Conservation (phyloP, 2,888 invertebrate genomes). For the Apomyelois bistriatella region DNA sequence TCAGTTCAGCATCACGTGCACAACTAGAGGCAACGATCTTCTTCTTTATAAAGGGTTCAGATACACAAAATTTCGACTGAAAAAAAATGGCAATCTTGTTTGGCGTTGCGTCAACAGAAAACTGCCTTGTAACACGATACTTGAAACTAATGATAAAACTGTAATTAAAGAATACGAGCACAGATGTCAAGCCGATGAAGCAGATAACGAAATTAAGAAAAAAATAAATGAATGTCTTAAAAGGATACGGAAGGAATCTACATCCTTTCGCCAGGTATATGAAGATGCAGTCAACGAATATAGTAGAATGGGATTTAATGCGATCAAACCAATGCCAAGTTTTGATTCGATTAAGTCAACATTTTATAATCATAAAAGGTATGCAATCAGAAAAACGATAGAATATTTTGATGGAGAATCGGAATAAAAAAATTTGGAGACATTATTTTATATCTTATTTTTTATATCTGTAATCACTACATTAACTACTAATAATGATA, state of each 20-base stretch:
- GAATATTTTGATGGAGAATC: background rate
- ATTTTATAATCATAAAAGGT: background rate
- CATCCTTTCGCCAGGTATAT: background rate
- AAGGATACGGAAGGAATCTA: background rate
- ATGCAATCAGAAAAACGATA: background rate
- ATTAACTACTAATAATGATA: too few relatives aligned
- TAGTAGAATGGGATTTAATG: background rate
- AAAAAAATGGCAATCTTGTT: background rate
- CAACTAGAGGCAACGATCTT: background rate
- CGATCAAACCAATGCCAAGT: background rate
- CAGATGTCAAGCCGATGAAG: slow-evolving; percentile 2
- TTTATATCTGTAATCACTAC: too few relatives aligned
- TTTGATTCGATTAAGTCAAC: background rate
- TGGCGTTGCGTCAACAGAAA: slow-evolving; percentile 3
- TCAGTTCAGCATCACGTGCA: background rate
- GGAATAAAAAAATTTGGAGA: background rate
- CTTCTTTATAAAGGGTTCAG: slow-evolving; percentile 4
- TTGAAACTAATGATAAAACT: background rate
- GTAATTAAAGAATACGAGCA: background rate
- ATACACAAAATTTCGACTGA: background rate
- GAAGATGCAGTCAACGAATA: slow-evolving; percentile 1
- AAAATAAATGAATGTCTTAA: background rate
- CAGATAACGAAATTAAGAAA: slow-evolving; percentile 3
- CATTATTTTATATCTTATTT: too few relatives aligned
- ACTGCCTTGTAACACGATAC: background rate